Percentiles rank a stretch among this genome's conserved stretches.
These are phyloP conservation scores for Ranitomeya imitator DNA, from an alignment of 2,113 vertebrate species.

Conservation along the genomic window DNA sequence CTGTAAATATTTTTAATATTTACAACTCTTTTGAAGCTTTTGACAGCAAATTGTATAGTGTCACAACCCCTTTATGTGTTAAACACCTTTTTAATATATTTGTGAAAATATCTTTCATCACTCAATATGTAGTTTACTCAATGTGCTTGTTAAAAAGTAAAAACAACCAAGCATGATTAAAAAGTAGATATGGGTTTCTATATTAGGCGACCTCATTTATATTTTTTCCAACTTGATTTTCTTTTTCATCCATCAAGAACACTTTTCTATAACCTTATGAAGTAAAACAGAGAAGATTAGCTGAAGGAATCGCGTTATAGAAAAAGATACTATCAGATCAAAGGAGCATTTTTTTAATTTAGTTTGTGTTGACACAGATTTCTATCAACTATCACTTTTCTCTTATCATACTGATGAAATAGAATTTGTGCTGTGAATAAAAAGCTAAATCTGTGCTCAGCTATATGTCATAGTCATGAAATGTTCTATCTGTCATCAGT, in stretches of 20 bases:
- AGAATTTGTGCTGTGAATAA: conserved; percentile 72
- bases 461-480: conserved; percentile 78
- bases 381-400: conserved; percentile 79
- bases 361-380: conserved; percentile 83
- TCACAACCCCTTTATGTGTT: too few species aligned
- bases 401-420: conserved; percentile 77
- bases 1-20: too few species aligned
- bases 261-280: conserved; percentile 66
- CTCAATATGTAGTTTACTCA: neutral
- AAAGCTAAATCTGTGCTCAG: conserved; percentile 71
- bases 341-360: conserved; percentile 79
- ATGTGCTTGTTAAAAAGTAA: neutral
- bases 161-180: neutral
- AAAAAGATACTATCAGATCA: conserved; percentile 74
- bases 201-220: conserved; percentile 35
- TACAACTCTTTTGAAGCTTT: too few species aligned
- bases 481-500: conserved; percentile 79
- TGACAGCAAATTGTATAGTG: too few species aligned
- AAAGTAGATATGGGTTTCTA: neutral
- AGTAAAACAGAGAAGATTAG: conserved; percentile 75
- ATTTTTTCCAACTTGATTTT: conserved; percentile 61
- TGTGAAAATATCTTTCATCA: neutral
- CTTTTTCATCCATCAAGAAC: conserved; percentile 65
- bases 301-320: conserved; percentile 80
- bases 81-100: neutral